A percentile compares a stretch with the other conserved stretches of the same genome.
Evolutionary conservation across 2,888 invertebrate species (phyloP).

Genomic region (Hedychridium roseum): DNA sequence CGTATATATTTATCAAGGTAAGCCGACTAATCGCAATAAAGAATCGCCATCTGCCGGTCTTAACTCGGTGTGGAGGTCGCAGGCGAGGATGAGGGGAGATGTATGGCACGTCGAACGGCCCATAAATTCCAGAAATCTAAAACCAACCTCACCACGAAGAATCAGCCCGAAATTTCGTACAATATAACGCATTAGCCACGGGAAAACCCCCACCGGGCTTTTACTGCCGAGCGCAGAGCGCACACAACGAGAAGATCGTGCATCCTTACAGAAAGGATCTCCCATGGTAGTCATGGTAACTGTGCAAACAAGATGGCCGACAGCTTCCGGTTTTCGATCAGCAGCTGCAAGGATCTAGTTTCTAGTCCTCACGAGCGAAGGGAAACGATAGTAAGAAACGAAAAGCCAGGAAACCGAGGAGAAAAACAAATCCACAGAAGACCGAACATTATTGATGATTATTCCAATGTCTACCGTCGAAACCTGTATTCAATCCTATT

Average conservation of each 20-base stretch:
- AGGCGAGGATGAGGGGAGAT: conserved; percentile 1
- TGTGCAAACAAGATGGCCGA: conserved; percentile 63
- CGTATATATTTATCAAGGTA: conserved; percentile 29
- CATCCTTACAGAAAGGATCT: conserved; percentile 54
- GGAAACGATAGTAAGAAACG: background rate
- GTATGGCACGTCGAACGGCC: conserved; percentile 24
- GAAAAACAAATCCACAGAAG: background rate
- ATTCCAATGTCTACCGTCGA: no score
- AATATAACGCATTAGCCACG: conserved; percentile 50
- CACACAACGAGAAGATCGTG: conserved; percentile 24
- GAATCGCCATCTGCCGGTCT: conserved; percentile 50
- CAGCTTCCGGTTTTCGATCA: conserved; percentile 60
- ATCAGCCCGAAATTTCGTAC: conserved; percentile 43
- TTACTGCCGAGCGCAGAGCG: conserved; percentile 28
- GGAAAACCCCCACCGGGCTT: conserved; percentile 45
- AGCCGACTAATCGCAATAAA: conserved; percentile 56
- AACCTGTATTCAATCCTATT: no score
- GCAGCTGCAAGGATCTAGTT: conserved; percentile 63
- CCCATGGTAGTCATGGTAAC: conserved; percentile 60
- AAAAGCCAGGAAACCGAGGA: conserved; percentile 8
- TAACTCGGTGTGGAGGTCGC: conserved; percentile 26
- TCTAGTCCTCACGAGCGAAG: conserved; percentile 31
- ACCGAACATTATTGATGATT: no score
- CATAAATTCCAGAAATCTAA: conserved; percentile 61
- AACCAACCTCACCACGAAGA: conserved; percentile 51